Percentiles rank a stretch among this genome's conserved stretches.
Evolutionary conservation across 2,888 invertebrate species (phyloP).

Genomic region (Drosophila imparisetae): DNA sequence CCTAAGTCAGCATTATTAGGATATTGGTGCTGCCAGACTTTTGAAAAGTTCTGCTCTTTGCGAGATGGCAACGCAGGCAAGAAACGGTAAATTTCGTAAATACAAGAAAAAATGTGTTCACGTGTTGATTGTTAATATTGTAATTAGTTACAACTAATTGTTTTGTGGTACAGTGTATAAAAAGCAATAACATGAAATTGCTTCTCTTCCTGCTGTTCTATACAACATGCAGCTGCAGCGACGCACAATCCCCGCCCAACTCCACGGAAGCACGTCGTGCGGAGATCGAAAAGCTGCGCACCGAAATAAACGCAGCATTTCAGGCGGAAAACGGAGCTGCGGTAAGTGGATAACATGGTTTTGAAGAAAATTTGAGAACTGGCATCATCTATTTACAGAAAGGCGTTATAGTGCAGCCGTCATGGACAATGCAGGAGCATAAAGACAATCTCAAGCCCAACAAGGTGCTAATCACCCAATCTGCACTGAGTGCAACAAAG

Average conservation of each 20-base stretch:
- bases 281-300: conserved; percentile 77
- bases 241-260: background rate
- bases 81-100: conserved; percentile 54
- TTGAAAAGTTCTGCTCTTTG: too few species aligned
- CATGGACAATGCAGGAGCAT: conserved; percentile 69
- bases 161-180: conserved; percentile 1
- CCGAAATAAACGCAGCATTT: conserved; percentile 72
- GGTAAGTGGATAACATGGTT: conserved; percentile 16
- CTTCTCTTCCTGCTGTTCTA: conserved; percentile 34
- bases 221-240: conserved; percentile 12
- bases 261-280: conserved; percentile 35
- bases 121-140: conserved; percentile 42
- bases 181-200: conserved; percentile 28
- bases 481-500: conserved; percentile 48
- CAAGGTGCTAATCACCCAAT: conserved; percentile 70
- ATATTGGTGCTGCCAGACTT: conserved; percentile 26
- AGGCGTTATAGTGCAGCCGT: conserved; percentile 79
- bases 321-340: conserved; percentile 53
- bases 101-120: conserved; percentile 39
- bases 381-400: conserved; percentile 24
- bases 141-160: conserved; percentile 3
- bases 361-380: background rate
- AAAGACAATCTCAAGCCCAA: conserved; percentile 12
- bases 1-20: background rate
- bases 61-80: conserved; percentile 35